Percentiles rank a stretch among this genome's conserved stretches.
phyloP scores from a whole-genome alignment of 2,888 invertebrate species.

The Orthosia gothica region DNA sequence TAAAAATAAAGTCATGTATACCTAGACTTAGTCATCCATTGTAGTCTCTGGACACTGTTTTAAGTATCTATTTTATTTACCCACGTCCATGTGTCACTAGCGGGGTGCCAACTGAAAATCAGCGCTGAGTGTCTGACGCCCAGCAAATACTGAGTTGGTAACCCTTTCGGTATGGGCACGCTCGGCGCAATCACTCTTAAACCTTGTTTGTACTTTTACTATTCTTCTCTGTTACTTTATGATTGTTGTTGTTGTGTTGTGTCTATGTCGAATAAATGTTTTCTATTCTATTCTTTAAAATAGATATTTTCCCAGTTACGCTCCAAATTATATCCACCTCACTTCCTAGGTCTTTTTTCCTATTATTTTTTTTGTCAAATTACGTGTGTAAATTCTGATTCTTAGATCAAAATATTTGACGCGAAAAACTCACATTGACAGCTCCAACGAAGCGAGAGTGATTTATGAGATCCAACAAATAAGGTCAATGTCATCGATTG shows the following conservation, averaged over 20 bases:
- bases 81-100: too few species aligned
- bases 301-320: constrained; percentile 37
- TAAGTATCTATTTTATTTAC: too few species aligned
- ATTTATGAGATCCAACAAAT: constrained; percentile 71
- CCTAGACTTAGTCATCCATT: constrained; percentile 46
- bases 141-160: too few species aligned
- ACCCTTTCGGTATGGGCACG: too few species aligned
- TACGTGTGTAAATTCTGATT: constrained; percentile 43
- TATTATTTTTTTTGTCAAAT: constrained; percentile 50
- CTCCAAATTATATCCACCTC: constrained; percentile 41
- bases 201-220: too few species aligned
- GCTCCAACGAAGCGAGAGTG: constrained; percentile 68
- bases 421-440: constrained; percentile 65
- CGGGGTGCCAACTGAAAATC: too few species aligned
- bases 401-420: constrained; percentile 43
- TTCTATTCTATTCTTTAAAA: too few species aligned
- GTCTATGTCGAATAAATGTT: too few species aligned
- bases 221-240: too few species aligned
- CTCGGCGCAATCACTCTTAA: too few species aligned
- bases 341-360: constrained; percentile 74
- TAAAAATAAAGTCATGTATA: constrained; percentile 43
- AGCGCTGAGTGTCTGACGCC: too few species aligned
- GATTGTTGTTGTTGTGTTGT: too few species aligned
- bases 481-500: constrained; percentile 71
- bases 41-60: constrained; percentile 15